Conservation (phyloP, 2,797 vertebrate genomes). For the Epinephelus coioides region DNA sequence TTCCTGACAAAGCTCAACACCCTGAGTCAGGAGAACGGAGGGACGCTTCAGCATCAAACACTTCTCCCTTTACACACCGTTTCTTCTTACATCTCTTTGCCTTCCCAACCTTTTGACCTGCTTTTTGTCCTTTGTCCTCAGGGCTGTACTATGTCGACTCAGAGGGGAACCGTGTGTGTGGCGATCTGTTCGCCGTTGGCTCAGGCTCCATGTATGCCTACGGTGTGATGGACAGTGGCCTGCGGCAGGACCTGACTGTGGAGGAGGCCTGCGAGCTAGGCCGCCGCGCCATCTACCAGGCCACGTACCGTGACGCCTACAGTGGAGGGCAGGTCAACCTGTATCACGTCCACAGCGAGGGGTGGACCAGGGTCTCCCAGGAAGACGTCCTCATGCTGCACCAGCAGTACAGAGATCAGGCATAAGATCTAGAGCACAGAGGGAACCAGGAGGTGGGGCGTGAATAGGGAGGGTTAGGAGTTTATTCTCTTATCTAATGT, state of each 20-base stretch:
- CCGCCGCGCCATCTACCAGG: conserved; percentile 93
- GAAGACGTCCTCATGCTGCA: conserved; percentile 90
- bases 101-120: conserved; percentile 24
- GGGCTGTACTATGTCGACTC: conserved; percentile 95
- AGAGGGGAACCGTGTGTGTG: conserved; percentile 91
- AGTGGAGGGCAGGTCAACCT: conserved; percentile 93
- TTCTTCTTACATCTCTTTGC: neutral
- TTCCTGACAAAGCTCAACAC: conserved; percentile 52
- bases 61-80: neutral
- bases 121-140: conserved; percentile 60
- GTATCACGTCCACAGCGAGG: conserved; percentile 90
- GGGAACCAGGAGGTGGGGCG: neutral
- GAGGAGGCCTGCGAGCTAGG: conserved; percentile 92
- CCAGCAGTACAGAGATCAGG: conserved; percentile 82
- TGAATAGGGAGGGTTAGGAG: conserved; percentile 7
- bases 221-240: conserved; percentile 92
- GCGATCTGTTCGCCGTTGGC: conserved; percentile 91
- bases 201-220: conserved; percentile 95
- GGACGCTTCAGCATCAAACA: neutral
- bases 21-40: conserved; percentile 36
- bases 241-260: conserved; percentile 85
- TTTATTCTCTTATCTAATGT: conserved; percentile 46
- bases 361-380: conserved; percentile 91
- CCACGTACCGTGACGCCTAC: conserved; percentile 93
- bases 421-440: conserved; percentile 31